phyloP scores from a whole-genome alignment of 30 jellyfish, hydroid and myxozoan genomes.

The Aurelia coerulea region DNA sequence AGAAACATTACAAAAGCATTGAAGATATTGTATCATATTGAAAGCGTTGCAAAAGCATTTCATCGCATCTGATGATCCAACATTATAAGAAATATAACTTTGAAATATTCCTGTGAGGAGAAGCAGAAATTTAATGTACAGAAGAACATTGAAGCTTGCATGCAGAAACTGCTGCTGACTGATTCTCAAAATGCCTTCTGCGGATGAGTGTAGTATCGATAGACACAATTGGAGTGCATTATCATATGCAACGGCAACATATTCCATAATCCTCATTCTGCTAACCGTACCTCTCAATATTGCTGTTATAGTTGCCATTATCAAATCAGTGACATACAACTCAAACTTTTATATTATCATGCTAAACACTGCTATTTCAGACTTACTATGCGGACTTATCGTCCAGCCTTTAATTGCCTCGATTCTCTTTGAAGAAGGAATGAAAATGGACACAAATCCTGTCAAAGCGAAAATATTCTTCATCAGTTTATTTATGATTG shows the following conservation, averaged over 20 bases:
- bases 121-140: too few relatives aligned
- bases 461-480: slow-evolving; percentile 9
- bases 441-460: background rate
- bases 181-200: too few relatives aligned
- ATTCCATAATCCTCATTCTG: slow-evolving; percentile 12
- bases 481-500: slow-evolving; percentile 35
- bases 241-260: slow-evolving; percentile 29
- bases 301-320: slow-evolving; percentile 44
- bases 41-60: too few relatives aligned
- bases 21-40: too few relatives aligned
- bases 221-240: slow-evolving; percentile 45
- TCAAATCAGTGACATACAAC: slow-evolving; percentile 33
- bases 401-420: slow-evolving; percentile 60
- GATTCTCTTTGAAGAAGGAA: slow-evolving; percentile 39
- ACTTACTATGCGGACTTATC: slow-evolving; percentile 37
- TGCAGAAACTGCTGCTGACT: too few relatives aligned
- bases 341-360: slow-evolving; percentile 50
- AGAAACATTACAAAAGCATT: too few relatives aligned
- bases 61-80: too few relatives aligned
- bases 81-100: too few relatives aligned
- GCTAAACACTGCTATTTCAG: slow-evolving; percentile 67
- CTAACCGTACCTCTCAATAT: slow-evolving; percentile 61
- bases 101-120: too few relatives aligned
- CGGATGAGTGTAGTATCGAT: background rate
- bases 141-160: too few relatives aligned